Base-by-base conservation (phyloP, 2,113 vertebrate species). In the Rhabdornis inornatus region DNA sequence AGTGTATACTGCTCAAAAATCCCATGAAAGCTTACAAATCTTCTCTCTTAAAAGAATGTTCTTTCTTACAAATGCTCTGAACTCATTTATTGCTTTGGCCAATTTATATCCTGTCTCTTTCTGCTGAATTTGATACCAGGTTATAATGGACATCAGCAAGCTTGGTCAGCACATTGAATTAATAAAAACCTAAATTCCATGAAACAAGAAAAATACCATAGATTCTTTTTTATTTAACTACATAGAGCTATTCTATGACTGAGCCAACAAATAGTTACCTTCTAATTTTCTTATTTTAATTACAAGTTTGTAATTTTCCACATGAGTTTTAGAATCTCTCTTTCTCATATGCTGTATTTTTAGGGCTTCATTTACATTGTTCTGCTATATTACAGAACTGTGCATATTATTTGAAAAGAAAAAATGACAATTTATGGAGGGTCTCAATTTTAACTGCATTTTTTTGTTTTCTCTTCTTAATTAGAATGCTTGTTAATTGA, bases 251-350 rank as follows among this genome's bases (percentile, higher is more conserved):
- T 77, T 90, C 55, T 59, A 27, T 65, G 16, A 71, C 31, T 55
- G 50, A 63, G 31, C 35, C 45, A 50, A 63, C 19, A 80, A 77
- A 50, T 5, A 71, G 10, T 23, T 89, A 59, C 79, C 76, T 71
- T 90, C 22, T 61, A 74, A 68, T 39, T 70, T 87, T 85, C 55
- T 94, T 91, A 53, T 76, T 96, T 93, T 85, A 91, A 92, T 93
- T 90, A 66, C 20, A 50, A 53, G 35, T 77, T 65, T 79, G 33
- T 60, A 77, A 63, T 83, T 91, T 84, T 66, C 50, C 86, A 50
- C 53, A 52, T 0, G 15, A 24, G 20, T 68, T 91, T 92, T 84
- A 89, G 66, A 75, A 70, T n/a, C 27, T 72, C 27, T 72, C 14
- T 60, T 93, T 85, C 39, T 90, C 9, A 5, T 55, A 60, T 3